Conservation (phyloP, 1,140 invertebrate species). For the Trichoplusia ni region DNA sequence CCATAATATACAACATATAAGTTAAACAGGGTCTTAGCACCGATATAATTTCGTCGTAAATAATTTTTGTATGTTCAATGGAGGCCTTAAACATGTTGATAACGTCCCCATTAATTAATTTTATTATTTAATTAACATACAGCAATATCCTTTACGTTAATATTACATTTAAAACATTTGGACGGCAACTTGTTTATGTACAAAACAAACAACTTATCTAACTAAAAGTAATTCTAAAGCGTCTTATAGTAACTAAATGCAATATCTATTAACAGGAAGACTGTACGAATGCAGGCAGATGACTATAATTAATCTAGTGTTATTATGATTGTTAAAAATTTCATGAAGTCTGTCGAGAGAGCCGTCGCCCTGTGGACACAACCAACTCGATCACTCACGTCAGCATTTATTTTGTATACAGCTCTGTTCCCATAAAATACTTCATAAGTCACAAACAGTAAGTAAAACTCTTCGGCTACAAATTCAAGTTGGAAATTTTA, state of each 20-base stretch:
- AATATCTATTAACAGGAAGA: conserved; percentile 72
- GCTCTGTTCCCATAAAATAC: conserved; percentile 12
- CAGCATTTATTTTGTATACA: conserved; percentile 8
- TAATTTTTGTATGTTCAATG: conserved; percentile 17
- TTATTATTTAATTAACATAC: conserved; percentile 19
- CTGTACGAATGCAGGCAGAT: conserved; percentile 30
- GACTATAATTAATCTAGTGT: conserved; percentile 28
- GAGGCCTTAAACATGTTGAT: neutral
- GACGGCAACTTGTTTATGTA: conserved; percentile 69
- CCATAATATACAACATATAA: conserved; percentile 32
- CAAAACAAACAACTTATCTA: conserved; percentile 51
- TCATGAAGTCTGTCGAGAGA: neutral
- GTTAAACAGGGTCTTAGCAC: conserved; percentile 25
- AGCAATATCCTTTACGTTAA: conserved; percentile 19
- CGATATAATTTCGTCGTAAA: conserved; percentile 27
- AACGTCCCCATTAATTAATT: neutral
- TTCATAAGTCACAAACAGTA: no score
- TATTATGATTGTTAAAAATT: conserved; percentile 27
- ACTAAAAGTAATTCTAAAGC: conserved; percentile 52
- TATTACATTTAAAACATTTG: conserved; percentile 54
- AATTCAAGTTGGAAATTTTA: neutral
- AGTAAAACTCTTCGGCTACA: no score
- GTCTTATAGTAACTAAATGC: conserved; percentile 70
- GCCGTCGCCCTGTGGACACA: no score
- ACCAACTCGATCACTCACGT: no score